Base-by-base conservation (phyloP, 1,140 invertebrate genomes). In the Brachionus koreanus region DNA sequence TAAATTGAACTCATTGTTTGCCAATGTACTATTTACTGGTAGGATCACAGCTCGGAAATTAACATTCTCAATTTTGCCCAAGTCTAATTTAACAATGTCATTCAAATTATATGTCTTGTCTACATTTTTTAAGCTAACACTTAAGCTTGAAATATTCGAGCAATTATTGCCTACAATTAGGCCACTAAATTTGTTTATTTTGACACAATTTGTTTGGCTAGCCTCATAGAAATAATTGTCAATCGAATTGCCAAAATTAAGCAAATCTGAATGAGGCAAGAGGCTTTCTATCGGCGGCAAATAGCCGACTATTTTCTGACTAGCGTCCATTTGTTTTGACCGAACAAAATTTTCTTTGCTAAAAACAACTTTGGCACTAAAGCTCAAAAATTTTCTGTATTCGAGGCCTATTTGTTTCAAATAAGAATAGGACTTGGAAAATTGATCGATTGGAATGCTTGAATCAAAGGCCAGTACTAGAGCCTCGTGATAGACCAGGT, bases 211-310 rank as follows among this genome's bases (percentile, higher is more conserved):
- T n/a, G 16, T 16, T 5, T 3, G 7, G 25, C 43, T 74, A 49
- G n/a, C 10, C 23, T 46, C 25, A 29, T 74, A 74, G 29, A 25
- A 74, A 74, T 74, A 74, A 46, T 74, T 74, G 23, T 74, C 69
- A 10, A 74, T 74, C 10, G 42, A 3, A 25, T 46, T 74, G 19
- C 43, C 69, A 43, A 35, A 74, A 35, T 74, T 74, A n/a, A 69
- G 19, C 1, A 69, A 16, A 69, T 39, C 6, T 5, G n/a, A 33
- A 4, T 4, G 9, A 6, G 65, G 65, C 9, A 69, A n/a, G 9
- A 69, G 5, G 33, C 37, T 39, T 39, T 19, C 16, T 5, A 69
- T 16, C 19, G 65, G 7, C 5, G 65, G n/a, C 35, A 69, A 69
- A 39, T 69, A 69, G 9, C 65, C 65, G 0, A 39, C n/a, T 19